These are phyloP conservation scores for Drosophila setosimentum DNA, from an alignment of 2,888 invertebrate species.

Conservation along the genomic window DNA sequence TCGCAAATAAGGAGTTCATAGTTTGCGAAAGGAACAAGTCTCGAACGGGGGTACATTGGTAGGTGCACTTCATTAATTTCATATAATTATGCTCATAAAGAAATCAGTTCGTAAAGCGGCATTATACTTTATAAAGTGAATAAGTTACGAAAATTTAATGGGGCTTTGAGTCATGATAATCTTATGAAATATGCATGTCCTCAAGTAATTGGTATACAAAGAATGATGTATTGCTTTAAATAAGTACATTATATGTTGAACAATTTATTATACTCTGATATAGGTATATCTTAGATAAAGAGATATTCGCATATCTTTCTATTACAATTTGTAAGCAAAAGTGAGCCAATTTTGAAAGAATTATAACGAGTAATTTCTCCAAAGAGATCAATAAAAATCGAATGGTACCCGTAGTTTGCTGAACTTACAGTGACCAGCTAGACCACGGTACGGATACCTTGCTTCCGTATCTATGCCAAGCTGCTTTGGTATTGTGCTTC, in stretches of 20 bases:
- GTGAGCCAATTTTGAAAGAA: neutral
- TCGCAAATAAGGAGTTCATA: neutral
- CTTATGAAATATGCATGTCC: neutral
- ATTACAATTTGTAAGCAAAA: neutral
- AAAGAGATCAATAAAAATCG: neutral
- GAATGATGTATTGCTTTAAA: neutral
- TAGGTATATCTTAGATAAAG: no score
- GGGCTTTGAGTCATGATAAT: neutral
- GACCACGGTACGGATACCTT: conserved; percentile 36
- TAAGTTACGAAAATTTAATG: neutral
- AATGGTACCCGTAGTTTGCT: neutral
- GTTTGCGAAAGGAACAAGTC: neutral
- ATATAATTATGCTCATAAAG: conserved; percentile 35
- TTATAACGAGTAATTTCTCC: neutral
- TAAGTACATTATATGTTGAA: neutral
- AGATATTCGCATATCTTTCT: neutral
- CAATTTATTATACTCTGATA: neutral
- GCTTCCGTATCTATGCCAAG: conserved; percentile 30
- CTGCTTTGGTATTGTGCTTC: fast-evolving
- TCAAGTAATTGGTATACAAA: neutral
- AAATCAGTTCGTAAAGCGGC: neutral
- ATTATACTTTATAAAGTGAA: neutral
- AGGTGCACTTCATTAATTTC: conserved; percentile 32
- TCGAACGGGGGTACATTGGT: neutral
- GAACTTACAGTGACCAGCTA: no score